Conservation (phyloP, 2,797 vertebrate species). For the Varecia variegata region DNA sequence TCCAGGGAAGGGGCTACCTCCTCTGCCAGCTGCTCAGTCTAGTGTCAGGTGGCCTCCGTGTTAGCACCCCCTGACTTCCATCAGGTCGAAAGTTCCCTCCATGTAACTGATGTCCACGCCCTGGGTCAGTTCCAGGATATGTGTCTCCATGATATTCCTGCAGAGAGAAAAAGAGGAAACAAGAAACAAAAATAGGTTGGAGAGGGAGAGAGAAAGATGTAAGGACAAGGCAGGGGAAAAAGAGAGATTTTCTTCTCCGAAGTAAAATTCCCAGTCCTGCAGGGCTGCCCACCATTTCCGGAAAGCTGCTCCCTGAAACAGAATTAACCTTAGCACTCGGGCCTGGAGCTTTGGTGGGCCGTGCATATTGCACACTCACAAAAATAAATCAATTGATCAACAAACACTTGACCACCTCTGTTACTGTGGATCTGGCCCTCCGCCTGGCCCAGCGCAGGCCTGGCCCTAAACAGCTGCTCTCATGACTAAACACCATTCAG, state of each 20-base stretch:
- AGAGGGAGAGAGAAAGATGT: neutral
- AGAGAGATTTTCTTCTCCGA: neutral
- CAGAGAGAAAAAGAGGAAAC: fast-evolving
- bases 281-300: neutral
- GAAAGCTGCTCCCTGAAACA: neutral
- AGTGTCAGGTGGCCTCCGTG: neutral
- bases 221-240: neutral
- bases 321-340: neutral
- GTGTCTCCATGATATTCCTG: neutral
- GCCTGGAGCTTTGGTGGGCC: too few species aligned
- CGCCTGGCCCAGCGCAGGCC: neutral
- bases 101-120: neutral
- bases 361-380: neutral
- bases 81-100: neutral
- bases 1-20: neutral
- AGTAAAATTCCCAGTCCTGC: neutral
- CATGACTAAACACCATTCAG: neutral
- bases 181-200: neutral
- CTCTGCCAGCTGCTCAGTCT: neutral
- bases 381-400: neutral
- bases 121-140: neutral
- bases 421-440: neutral
- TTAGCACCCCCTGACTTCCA: neutral
- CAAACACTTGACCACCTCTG: neutral
- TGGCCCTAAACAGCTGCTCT: neutral